Percentiles rank a stretch among this genome's conserved stretches.
These are phyloP conservation scores for Nipponacmea schrenckii DNA, from an alignment of 2,888 invertebrate genomes.

Conservation along the genomic window DNA sequence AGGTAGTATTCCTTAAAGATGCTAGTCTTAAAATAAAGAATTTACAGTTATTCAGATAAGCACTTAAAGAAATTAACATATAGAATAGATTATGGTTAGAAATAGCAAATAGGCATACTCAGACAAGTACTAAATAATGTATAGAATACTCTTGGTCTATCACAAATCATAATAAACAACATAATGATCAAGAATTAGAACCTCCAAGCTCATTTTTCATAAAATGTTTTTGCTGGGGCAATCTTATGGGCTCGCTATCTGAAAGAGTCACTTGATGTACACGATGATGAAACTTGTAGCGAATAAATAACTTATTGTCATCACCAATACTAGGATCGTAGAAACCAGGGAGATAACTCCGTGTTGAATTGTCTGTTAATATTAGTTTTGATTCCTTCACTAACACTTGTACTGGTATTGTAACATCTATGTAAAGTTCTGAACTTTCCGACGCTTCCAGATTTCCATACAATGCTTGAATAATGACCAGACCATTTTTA, in stretches of 20 bases:
- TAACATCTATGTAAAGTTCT: slow-evolving; percentile 76
- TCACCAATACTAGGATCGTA: slow-evolving; percentile 94
- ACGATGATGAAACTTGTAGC: slow-evolving; percentile 85
- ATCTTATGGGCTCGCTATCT: slow-evolving; percentile 83
- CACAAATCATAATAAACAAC: too few relatives aligned
- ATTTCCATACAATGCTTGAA: slow-evolving; percentile 77
- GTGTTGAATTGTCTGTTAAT: slow-evolving; percentile 81
- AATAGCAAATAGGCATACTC: too few relatives aligned
- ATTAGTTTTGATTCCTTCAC: slow-evolving; percentile 90
- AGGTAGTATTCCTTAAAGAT: too few relatives aligned
- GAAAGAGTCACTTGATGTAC: slow-evolving; percentile 82
- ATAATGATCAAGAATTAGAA: too few relatives aligned
- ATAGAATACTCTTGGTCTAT: too few relatives aligned
- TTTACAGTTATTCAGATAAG: too few relatives aligned
- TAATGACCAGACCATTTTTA: slow-evolving; percentile 85
- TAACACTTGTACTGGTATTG: slow-evolving; percentile 92
- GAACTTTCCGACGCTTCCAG: slow-evolving; percentile 40
- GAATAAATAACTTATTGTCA: slow-evolving; percentile 85
- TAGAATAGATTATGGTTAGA: too few relatives aligned
- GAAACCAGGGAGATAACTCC: slow-evolving; percentile 96
- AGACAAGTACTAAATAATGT: too few relatives aligned
- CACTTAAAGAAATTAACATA: too few relatives aligned
- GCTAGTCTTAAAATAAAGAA: too few relatives aligned
- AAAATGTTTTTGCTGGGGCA: slow-evolving; percentile 75
- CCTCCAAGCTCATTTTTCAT: too few relatives aligned